Conservation (phyloP, 2,797 vertebrate species). For the Miopithecus talapoin region DNA sequence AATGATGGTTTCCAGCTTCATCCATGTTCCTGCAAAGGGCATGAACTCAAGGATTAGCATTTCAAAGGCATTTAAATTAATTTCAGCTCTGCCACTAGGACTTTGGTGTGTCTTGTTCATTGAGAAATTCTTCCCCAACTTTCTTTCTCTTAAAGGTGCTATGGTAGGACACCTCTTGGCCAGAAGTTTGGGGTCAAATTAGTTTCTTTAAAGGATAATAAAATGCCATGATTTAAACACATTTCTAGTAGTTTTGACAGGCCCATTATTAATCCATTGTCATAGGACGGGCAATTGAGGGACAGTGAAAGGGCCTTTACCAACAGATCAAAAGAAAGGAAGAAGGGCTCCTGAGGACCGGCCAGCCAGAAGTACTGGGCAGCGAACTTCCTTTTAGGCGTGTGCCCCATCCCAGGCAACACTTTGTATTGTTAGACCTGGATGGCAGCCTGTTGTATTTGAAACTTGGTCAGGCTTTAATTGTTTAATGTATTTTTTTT, state of each 20-base stretch:
- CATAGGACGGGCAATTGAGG: not conserved
- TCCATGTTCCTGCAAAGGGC: too few relatives aligned
- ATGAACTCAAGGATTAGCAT: not conserved
- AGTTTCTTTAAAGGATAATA: conserved; percentile 54
- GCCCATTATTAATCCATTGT: conserved; percentile 30
- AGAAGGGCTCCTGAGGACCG: too few relatives aligned
- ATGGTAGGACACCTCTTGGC: not conserved
- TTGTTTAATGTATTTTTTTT: not conserved
- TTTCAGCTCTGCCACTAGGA: not conserved
- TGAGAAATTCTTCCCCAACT: not conserved
- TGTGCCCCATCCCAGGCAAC: too few relatives aligned
- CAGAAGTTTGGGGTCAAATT: conserved; percentile 35
- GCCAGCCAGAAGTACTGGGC: not conserved
- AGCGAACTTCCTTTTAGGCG: not conserved
- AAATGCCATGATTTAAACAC: conserved; percentile 49
- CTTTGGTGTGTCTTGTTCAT: not conserved
- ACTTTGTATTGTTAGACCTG: not conserved
- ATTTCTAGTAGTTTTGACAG: conserved; percentile 32
- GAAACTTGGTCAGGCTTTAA: not conserved
- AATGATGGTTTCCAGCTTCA: too few relatives aligned
- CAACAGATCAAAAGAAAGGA: conserved; percentile 41
- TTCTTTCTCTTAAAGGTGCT: not conserved
- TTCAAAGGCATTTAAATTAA: conserved; percentile 48
- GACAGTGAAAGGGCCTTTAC: not conserved
- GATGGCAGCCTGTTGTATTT: not conserved